Evolutionary conservation across 1,140 invertebrate species (phyloP).

Genomic region (Drosophila baimaii): DNA sequence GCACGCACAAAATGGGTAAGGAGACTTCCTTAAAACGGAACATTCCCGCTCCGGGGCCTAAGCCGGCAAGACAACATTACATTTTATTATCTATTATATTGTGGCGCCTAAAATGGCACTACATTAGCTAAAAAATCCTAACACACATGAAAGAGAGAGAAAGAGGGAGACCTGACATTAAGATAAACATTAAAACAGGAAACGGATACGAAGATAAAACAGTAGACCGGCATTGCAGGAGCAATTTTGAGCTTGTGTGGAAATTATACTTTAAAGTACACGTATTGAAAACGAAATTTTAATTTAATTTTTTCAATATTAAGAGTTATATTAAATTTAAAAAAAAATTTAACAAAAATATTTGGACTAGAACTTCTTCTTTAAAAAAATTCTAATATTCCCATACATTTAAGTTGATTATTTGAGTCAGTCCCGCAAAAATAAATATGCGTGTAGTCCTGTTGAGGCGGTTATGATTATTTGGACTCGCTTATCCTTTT

Average conservation of each 20-base stretch:
- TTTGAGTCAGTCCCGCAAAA: background rate
- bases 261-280: background rate
- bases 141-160: conserved; percentile 15
- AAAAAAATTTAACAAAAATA: too few relatives aligned
- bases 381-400: background rate
- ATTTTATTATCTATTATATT: conserved; percentile 82
- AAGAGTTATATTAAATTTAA: background rate
- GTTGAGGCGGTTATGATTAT: conserved; percentile 72
- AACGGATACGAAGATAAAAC: conserved; percentile 67
- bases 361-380: too few relatives aligned
- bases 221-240: conserved; percentile 51
- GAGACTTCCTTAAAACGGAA: conserved; percentile 28
- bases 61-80: conserved; percentile 73
- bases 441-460: conserved; percentile 14
- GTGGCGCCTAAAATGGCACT: conserved; percentile 72
- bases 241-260: background rate
- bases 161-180: conserved; percentile 49
- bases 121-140: conserved; percentile 78
- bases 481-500: conserved; percentile 49
- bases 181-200: conserved; percentile 82
- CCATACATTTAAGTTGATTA: background rate
- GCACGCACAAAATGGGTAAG: conserved; percentile 58
- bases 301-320: background rate
- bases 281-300: background rate
- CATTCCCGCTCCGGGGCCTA: conserved; percentile 42